phyloP scores from a whole-genome alignment of 2,888 invertebrate species.

The Hirtodrosophila histrioides region DNA sequence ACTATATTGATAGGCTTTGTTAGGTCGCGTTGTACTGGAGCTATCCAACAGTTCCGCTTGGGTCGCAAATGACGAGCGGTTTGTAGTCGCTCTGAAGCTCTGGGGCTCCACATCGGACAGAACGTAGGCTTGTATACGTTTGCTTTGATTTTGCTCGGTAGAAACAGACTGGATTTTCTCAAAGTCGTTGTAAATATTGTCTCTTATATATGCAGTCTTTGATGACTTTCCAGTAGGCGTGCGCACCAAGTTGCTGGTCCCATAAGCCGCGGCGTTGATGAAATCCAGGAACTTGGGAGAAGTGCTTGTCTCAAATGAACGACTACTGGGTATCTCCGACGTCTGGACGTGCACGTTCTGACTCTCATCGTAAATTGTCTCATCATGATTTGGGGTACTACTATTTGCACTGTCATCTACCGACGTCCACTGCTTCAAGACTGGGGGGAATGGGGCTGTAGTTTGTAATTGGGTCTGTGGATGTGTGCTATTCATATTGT shows the following conservation, averaged over 20 bases:
- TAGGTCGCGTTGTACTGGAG: slow-evolving; percentile 57
- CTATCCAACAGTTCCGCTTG: slow-evolving; percentile 53
- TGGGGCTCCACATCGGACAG: slow-evolving; percentile 84
- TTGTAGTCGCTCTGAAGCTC: slow-evolving; percentile 84
- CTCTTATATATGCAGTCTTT: slow-evolving; percentile 16
- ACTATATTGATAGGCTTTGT: slow-evolving; percentile 76
- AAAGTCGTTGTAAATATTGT: slow-evolving; percentile 3
- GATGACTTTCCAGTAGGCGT: slow-evolving; percentile 54
- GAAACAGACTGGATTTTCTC: slow-evolving; percentile 11
- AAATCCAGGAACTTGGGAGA: slow-evolving; percentile 62
- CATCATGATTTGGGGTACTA: slow-evolving; percentile 49
- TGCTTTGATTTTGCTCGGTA: slow-evolving; percentile 51
- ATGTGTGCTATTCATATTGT: slow-evolving; percentile 28
- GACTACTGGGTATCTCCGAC: slow-evolving; percentile 55
- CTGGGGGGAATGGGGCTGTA: slow-evolving; percentile 15
- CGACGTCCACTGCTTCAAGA: slow-evolving; percentile 33
- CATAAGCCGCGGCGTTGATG: slow-evolving; percentile 68
- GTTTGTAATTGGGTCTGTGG: slow-evolving; percentile 17
- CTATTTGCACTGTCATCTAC: slow-evolving; percentile 48
- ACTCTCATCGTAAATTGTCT: slow-evolving; percentile 78
- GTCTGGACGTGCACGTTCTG: slow-evolving; percentile 75
- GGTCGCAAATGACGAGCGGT: not conserved
- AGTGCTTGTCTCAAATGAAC: slow-evolving; percentile 57
- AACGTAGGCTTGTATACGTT: slow-evolving; percentile 80
- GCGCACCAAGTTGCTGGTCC: slow-evolving; percentile 59